A percentile compares a stretch with the other conserved stretches of the same genome.
Conservation (phyloP, 2,797 vertebrate species). For the Sebastes cheni region DNA sequence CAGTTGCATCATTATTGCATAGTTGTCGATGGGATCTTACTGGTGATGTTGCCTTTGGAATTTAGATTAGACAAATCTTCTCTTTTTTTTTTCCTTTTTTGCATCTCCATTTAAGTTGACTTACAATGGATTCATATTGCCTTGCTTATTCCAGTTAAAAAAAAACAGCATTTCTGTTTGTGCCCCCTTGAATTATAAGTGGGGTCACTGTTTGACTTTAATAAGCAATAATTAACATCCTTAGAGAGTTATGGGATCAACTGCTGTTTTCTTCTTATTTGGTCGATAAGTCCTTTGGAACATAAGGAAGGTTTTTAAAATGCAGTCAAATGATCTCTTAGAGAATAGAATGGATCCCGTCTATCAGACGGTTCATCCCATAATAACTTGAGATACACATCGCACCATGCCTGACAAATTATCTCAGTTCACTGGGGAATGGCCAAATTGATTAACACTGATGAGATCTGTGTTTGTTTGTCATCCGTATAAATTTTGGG, state of each 20-base stretch:
- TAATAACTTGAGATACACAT: conserved; percentile 9
- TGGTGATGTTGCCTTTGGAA: too few relatives aligned
- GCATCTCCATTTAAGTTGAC: too few relatives aligned
- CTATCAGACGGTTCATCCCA: background rate
- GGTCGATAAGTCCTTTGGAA: background rate
- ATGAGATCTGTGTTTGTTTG: conserved; percentile 31
- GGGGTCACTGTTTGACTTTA: conserved; percentile 10
- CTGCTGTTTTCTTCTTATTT: background rate
- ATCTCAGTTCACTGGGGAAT: background rate
- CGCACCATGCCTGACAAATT: background rate
- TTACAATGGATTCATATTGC: too few relatives aligned
- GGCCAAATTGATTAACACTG: conserved; percentile 3
- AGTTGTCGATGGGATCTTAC: too few relatives aligned
- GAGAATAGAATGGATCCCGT: background rate
- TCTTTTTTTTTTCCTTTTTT: too few relatives aligned
- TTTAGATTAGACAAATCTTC: too few relatives aligned
- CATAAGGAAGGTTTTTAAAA: background rate
- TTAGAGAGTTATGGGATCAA: background rate
- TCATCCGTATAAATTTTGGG: background rate
- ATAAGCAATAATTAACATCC: background rate
- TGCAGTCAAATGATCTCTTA: background rate
- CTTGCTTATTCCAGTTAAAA: background rate
- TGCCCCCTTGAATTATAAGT: conserved; percentile 4
- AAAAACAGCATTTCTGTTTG: conserved; percentile 17
- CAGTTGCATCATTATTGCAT: too few relatives aligned